Evolutionary conservation across 2,113 vertebrate species (phyloP).

Genomic region (Merops nubicus): DNA sequence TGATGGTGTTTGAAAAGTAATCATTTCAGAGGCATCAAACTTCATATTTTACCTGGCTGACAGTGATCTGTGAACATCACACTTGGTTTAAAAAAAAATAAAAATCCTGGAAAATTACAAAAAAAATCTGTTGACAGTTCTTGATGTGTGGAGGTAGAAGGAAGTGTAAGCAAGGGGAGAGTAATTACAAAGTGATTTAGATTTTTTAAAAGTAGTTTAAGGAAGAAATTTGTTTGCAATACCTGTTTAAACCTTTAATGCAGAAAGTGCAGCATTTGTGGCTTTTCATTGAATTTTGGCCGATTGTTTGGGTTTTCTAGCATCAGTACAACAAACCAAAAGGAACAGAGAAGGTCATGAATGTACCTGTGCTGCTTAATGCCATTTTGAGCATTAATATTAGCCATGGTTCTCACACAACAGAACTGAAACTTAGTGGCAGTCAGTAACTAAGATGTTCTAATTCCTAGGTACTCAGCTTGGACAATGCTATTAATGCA

Average conservation of each 20-base stretch:
- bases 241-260: not conserved
- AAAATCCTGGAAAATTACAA: not conserved
- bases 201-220: not conserved
- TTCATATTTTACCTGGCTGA: not conserved
- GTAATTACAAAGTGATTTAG: not conserved
- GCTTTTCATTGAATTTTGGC: not conserved
- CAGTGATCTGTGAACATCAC: not conserved
- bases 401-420: not conserved
- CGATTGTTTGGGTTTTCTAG: not conserved
- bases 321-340: not conserved
- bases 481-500: no score
- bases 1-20: not conserved
- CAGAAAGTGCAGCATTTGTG: not conserved
- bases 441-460: not conserved
- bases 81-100: not conserved
- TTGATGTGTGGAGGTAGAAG: not conserved
- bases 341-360: not conserved
- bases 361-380: not conserved
- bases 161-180: not conserved
- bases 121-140: not conserved
- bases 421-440: not conserved
- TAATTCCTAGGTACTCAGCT: not conserved
- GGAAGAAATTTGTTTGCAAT: not conserved
- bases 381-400: not conserved
- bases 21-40: not conserved